A percentile compares a stretch with the other conserved stretches of the same genome.
Evolutionary conservation across 2,113 vertebrate genomes (phyloP).

Genomic region (Actenoides lindsayi): DNA sequence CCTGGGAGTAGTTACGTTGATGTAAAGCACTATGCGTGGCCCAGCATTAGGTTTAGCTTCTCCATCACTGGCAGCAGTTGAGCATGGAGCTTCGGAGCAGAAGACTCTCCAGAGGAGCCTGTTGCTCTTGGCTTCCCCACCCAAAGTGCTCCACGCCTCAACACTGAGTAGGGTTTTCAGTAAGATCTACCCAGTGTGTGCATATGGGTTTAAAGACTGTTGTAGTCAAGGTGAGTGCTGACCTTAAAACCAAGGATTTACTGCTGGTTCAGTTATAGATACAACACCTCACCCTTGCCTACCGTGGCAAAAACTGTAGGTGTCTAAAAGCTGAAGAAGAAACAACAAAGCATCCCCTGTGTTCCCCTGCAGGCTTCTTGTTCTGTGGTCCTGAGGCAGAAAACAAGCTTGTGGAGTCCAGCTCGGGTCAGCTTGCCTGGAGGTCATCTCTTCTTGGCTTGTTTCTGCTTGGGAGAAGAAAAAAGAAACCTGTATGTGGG

Average conservation of each 20-base stretch:
- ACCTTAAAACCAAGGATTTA: background rate
- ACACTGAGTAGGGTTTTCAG: background rate
- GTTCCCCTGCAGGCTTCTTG: background rate
- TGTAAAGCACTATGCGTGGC: rapidly evolving
- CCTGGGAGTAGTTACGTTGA: background rate
- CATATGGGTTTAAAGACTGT: background rate
- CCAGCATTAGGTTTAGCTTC: rapidly evolving
- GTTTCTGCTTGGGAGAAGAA: background rate
- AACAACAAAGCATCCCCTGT: background rate
- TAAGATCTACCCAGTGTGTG: rapidly evolving
- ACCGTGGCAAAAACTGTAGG: rapidly evolving
- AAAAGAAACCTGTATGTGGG: background rate
- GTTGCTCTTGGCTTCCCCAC: background rate
- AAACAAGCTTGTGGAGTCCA: background rate
- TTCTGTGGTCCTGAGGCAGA: background rate
- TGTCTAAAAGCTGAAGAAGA: background rate
- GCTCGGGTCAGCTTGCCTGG: background rate
- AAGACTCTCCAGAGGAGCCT: background rate
- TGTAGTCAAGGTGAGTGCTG: background rate
- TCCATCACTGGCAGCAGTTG: background rate
- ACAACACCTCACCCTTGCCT: background rate
- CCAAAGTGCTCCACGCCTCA: background rate
- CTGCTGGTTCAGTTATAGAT: background rate
- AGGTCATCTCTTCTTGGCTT: background rate
- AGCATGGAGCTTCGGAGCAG: background rate